Percentiles rank a stretch among this genome's conserved stretches.
Conservation (phyloP, 2,113 vertebrate genomes). For the Calidris pygmaea region DNA sequence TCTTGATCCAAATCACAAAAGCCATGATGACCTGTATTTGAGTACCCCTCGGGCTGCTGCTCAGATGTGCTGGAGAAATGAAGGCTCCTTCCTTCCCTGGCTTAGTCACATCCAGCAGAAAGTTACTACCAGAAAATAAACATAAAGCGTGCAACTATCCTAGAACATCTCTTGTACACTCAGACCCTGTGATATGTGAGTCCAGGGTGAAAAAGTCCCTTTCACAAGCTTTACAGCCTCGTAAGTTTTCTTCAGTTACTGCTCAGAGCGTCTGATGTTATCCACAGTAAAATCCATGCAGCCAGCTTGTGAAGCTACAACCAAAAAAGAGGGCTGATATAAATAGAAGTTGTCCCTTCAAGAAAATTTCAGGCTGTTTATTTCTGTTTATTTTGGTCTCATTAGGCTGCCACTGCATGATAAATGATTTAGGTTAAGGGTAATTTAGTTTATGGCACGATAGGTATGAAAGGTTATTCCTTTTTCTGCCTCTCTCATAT, state of each 20-base stretch:
- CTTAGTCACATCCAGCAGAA: not conserved
- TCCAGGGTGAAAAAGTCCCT: not conserved
- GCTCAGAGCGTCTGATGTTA: not conserved
- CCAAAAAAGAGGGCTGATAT: not conserved
- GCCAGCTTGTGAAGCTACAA: not conserved
- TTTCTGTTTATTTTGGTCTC: constrained; percentile 39
- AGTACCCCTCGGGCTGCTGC: not conserved
- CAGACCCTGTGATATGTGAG: not conserved
- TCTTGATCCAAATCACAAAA: not conserved
- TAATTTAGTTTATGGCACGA: constrained; percentile 65
- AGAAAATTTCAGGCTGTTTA: not conserved
- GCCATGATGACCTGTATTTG: not conserved
- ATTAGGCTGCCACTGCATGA: constrained; percentile 54
- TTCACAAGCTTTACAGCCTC: not conserved
- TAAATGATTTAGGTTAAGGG: constrained; percentile 56
- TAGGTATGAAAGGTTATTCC: constrained; percentile 54
- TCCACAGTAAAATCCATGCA: not conserved
- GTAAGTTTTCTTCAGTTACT: not conserved
- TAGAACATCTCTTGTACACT: not conserved
- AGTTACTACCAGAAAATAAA: not conserved
- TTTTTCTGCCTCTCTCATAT: constrained; percentile 32
- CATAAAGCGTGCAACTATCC: not conserved
- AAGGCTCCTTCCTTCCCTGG: not conserved
- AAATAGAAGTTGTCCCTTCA: not conserved
- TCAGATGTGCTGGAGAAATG: not conserved